Conservation (phyloP, 2,113 vertebrate genomes). For the Balaeniceps rex region DNA sequence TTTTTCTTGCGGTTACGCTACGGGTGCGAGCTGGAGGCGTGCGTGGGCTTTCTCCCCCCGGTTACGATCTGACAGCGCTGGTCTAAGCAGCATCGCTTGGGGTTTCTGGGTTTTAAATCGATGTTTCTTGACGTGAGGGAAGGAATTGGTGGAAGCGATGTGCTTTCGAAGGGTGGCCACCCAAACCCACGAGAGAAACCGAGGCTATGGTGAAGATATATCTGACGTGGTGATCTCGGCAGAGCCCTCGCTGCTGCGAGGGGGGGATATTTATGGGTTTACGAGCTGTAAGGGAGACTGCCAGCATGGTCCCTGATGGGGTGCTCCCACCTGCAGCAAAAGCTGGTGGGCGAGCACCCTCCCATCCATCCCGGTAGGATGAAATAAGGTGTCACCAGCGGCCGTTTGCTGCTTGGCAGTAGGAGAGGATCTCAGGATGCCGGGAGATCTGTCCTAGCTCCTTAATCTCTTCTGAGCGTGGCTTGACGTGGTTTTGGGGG, state of each 20-base stretch:
- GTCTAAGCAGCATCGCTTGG: not conserved
- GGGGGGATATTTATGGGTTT: not conserved
- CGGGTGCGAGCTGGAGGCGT: not conserved
- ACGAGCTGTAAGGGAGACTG: not conserved
- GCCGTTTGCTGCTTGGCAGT: not conserved
- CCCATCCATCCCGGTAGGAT: not conserved
- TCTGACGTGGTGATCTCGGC: not conserved
- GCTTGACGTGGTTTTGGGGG: not conserved
- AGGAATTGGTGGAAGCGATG: not conserved
- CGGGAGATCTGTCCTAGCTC: not conserved
- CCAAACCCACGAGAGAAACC: not conserved
- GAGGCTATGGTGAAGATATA: not conserved
- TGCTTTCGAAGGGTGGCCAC: not conserved
- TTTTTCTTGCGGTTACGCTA: not conserved
- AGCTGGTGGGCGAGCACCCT: not conserved
- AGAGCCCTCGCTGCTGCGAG: not conserved
- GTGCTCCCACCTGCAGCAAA: not conserved
- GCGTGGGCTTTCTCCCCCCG: not conserved
- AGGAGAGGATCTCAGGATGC: not conserved
- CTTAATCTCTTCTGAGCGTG: not conserved
- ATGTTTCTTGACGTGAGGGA: not conserved
- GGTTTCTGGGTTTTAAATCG: accelerated
- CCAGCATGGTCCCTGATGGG: not conserved
- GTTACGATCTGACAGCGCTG: not conserved
- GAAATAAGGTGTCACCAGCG: not conserved